These are phyloP conservation scores for Lophura nycthemera DNA, from an alignment of 2,113 vertebrate species.

Conservation along the genomic window DNA sequence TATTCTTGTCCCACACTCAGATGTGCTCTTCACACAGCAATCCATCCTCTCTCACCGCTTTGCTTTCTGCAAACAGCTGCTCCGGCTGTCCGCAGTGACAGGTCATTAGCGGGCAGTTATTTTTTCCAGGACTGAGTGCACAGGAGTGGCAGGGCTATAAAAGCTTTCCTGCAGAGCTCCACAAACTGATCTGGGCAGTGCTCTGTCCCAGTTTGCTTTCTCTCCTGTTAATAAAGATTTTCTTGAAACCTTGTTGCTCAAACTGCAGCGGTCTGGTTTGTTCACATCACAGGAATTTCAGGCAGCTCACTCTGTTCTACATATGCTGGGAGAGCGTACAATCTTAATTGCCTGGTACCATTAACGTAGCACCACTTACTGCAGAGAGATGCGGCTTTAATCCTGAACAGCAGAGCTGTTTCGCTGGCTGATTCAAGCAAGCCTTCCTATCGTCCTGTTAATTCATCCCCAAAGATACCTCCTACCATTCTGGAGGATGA, in stretches of 20 bases:
- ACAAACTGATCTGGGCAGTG: not conserved
- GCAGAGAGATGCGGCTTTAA: not conserved
- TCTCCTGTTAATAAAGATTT: constrained; percentile 23
- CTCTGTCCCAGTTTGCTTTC: not conserved
- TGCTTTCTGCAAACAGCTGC: constrained; percentile 46
- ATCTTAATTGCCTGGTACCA: not conserved
- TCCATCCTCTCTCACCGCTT: constrained; percentile 37
- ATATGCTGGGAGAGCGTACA: not conserved
- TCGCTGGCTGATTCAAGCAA: not conserved
- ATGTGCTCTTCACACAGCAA: constrained; percentile 30
- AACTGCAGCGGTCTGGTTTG: not conserved
- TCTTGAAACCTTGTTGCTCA: constrained; percentile 19
- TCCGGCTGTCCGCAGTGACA: constrained; percentile 49
- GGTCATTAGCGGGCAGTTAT: constrained; percentile 56
- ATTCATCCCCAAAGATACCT: not conserved
- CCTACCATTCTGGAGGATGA: not conserved
- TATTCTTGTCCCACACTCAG: constrained; percentile 64
- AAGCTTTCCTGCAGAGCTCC: constrained; percentile 8
- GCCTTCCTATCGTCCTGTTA: not conserved
- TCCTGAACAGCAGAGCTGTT: not conserved
- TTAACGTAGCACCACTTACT: not conserved
- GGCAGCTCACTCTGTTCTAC: not conserved
- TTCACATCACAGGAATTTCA: not conserved
- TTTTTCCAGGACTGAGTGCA: constrained; percentile 19
- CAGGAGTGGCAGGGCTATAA: not conserved